phyloP scores from a whole-genome alignment of 2,888 invertebrate genomes.

The Macrosiphum euphorbiae region DNA sequence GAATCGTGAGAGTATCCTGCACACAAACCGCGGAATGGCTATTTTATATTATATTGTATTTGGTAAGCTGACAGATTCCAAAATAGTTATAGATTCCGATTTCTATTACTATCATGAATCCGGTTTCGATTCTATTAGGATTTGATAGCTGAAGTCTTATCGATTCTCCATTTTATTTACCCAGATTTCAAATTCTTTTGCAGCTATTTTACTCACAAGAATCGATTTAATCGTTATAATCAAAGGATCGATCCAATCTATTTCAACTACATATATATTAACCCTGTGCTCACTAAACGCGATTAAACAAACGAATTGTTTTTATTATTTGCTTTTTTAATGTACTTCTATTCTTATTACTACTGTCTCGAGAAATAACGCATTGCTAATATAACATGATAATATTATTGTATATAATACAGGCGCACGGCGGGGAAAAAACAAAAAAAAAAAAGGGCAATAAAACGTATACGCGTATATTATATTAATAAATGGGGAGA shows the following conservation, averaged over 20 bases:
- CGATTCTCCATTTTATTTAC: too few relatives aligned
- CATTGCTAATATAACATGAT: background rate
- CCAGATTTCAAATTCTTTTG: too few relatives aligned
- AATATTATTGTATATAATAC: background rate
- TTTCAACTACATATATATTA: background rate
- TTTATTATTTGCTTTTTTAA: background rate
- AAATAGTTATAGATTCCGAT: too few relatives aligned
- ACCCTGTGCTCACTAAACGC: background rate
- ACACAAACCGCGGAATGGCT: background rate
- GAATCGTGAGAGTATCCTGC: background rate
- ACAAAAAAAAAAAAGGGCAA: conserved; percentile 22
- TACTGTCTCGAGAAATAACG: background rate
- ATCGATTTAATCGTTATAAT: background rate
- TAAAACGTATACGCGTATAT: background rate
- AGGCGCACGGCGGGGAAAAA: background rate
- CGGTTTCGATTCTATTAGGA: too few relatives aligned
- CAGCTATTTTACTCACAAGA: background rate
- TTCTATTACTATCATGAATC: too few relatives aligned
- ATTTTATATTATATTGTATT: background rate
- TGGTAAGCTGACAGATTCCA: background rate
- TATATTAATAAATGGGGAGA: conserved; percentile 29
- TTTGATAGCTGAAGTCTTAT: too few relatives aligned
- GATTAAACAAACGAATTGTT: background rate
- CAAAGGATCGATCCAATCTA: background rate
- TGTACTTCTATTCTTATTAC: background rate